A percentile compares a stretch with the other conserved stretches of the same genome.
Conservation (phyloP, 2,113 vertebrate genomes). For the Lanius collurio region DNA sequence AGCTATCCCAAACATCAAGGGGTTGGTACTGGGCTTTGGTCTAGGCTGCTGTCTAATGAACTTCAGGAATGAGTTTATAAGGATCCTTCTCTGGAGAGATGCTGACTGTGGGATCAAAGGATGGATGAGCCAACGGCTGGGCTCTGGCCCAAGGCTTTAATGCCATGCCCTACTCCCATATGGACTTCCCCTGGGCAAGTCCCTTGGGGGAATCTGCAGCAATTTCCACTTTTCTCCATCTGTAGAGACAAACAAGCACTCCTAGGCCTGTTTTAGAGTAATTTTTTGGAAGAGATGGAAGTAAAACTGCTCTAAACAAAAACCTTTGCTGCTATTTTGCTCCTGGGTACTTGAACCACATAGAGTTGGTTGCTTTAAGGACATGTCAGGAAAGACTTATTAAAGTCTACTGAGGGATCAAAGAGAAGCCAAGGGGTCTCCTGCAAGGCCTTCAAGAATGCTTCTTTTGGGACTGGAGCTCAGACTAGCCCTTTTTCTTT, state of each 20-base stretch:
- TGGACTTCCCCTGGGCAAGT: neutral
- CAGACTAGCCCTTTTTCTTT: neutral
- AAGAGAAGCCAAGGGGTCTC: neutral
- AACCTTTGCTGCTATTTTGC: neutral
- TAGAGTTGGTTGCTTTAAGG: neutral
- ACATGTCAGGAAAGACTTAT: neutral
- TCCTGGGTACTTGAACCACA: neutral
- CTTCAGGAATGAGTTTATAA: neutral
- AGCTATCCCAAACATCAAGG: neutral
- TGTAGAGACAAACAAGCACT: neutral
- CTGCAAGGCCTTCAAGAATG: neutral
- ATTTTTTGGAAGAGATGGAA: neutral
- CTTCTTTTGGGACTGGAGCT: neutral
- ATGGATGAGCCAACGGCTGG: neutral
- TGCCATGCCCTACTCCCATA: neutral
- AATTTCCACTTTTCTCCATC: neutral
- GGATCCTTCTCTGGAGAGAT: neutral
- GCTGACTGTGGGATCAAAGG: neutral
- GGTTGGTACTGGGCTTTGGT: neutral
- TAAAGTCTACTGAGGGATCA: neutral
- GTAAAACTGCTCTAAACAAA: neutral
- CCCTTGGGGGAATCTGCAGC: neutral
- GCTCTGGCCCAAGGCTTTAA: neutral
- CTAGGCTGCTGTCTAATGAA: neutral
- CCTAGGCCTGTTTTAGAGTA: neutral